phyloP scores from a whole-genome alignment of 2,888 invertebrate genomes.

The Drosophila kanekoi region DNA sequence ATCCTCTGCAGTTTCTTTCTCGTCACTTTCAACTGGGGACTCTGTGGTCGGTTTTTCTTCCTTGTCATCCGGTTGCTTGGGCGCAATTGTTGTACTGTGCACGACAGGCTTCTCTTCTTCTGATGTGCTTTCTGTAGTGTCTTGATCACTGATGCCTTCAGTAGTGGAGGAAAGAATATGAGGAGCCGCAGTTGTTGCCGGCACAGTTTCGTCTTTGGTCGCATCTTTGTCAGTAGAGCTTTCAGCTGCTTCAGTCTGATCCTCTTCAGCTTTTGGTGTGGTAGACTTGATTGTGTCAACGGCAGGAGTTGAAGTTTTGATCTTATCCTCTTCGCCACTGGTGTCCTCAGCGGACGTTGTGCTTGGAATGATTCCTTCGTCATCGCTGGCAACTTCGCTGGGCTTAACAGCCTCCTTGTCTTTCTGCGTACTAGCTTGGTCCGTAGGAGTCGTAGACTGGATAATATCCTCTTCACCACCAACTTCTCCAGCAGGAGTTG shows the following conservation, averaged over 20 bases:
- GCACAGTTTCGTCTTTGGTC: conserved; percentile 20
- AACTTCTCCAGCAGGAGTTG: conserved; percentile 27
- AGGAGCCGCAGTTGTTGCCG: conserved; percentile 32
- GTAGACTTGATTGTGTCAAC: conserved; percentile 26
- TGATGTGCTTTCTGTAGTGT: conserved; percentile 20
- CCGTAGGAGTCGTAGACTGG: conserved; percentile 22
- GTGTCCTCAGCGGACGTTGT: conserved; percentile 23
- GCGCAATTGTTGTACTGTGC: conserved; percentile 40
- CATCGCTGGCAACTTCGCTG: background rate
- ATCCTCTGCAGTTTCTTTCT: conserved; percentile 28
- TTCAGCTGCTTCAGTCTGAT: conserved; percentile 28
- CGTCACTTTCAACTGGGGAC: conserved; percentile 33
- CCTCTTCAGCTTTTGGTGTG: conserved; percentile 53
- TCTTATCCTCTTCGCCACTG: conserved; percentile 12
- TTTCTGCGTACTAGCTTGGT: background rate
- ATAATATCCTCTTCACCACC: conserved; percentile 25
- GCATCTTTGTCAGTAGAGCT: conserved; percentile 46
- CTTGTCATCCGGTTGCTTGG: conserved; percentile 48
- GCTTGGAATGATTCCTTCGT: conserved; percentile 8
- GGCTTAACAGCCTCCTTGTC: conserved; percentile 32
- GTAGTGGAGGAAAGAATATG: conserved; percentile 48
- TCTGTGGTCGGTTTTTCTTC: conserved; percentile 22
- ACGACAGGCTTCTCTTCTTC: conserved; percentile 31
- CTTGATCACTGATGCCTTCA: conserved; percentile 41
- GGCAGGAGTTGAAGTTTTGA: conserved; percentile 35